Conservation (phyloP, 2,888 invertebrate species). For the Diplazon laetatorius region DNA sequence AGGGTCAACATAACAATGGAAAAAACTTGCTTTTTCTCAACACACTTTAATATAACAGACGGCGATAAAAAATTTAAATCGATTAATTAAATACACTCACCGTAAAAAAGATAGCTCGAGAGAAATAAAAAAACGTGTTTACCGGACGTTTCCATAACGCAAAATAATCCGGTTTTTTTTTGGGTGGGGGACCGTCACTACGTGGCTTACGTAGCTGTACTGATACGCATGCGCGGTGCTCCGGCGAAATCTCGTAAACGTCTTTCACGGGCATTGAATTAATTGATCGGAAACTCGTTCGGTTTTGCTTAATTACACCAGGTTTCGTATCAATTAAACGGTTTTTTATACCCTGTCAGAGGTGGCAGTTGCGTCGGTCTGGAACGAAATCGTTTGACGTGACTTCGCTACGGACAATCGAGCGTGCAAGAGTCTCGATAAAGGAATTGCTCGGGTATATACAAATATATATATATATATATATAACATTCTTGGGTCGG, state of each 20-base stretch:
- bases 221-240: slow-evolving; percentile 19
- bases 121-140: slow-evolving; percentile 25
- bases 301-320: slow-evolving; percentile 32
- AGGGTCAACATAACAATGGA: too few species aligned
- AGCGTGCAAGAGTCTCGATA: slow-evolving; percentile 35
- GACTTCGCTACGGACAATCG: slow-evolving; percentile 12
- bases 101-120: slow-evolving; percentile 14
- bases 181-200: slow-evolving; percentile 25
- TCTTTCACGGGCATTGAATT: slow-evolving; percentile 20
- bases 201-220: neutral
- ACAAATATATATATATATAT: too few species aligned
- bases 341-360: slow-evolving; percentile 41
- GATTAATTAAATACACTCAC: slow-evolving; percentile 28
- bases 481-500: too few species aligned
- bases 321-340: slow-evolving; percentile 40
- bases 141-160: slow-evolving; percentile 24
- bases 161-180: slow-evolving; percentile 11
- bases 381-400: slow-evolving; percentile 2
- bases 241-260: slow-evolving; percentile 47
- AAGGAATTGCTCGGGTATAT: slow-evolving; percentile 17
- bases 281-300: slow-evolving; percentile 26
- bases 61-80: neutral
- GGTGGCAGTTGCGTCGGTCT: slow-evolving; percentile 20
- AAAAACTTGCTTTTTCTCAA: too few species aligned
- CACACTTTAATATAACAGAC: too few species aligned